Base-by-base conservation (phyloP, 2,113 vertebrate species). In the Suricata suricatta region DNA sequence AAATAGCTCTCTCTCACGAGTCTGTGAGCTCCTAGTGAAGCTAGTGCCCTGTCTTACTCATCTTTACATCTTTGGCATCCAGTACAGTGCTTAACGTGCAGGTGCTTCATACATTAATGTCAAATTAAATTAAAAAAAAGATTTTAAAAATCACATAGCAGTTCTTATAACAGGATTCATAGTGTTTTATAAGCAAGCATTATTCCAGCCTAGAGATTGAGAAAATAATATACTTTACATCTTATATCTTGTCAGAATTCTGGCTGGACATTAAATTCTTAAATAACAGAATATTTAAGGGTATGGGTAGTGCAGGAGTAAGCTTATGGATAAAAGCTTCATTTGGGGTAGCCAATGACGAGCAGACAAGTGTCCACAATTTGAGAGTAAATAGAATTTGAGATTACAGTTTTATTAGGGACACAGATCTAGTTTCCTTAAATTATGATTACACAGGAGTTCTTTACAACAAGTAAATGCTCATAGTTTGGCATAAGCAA, bases 231-330 rank as follows among this genome's bases (percentile, higher is more conserved):
- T 54, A 54, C 68, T 93, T 96, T 72, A 13, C 44, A 71, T 63
- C 95, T 95, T 93, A 74, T 23, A 84, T 92, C 21, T 54, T 93
- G 52, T 93, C 82, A 93, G 87, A 68, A 41, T 96, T 95, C 77
- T 95, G 52, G 33, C 85, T 85, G 80, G n/a, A 91, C 47, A 33
- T 69, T 88, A 93, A 86, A 33, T 96, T 97, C 79, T 93, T 82
- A 93, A 88, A 91, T 54, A 91, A 23, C 50, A 88, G 71, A 13
- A 47, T 79, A 92, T 88, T n/a, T 57, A 93, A 93, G 90, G 7
- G 44, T 77, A 3, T 1, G 21, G 38, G 15, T 88, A 63, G 63
- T 81, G 2, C 15, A 90, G 71, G 60, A 82, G 29, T 86, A 44
- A 96, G n/a, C 31, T 79, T 16, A 35, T 66, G 27, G 35, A 60